phyloP scores from a whole-genome alignment of 2,113 vertebrate genomes.

The Podocnemis expansa region DNA sequence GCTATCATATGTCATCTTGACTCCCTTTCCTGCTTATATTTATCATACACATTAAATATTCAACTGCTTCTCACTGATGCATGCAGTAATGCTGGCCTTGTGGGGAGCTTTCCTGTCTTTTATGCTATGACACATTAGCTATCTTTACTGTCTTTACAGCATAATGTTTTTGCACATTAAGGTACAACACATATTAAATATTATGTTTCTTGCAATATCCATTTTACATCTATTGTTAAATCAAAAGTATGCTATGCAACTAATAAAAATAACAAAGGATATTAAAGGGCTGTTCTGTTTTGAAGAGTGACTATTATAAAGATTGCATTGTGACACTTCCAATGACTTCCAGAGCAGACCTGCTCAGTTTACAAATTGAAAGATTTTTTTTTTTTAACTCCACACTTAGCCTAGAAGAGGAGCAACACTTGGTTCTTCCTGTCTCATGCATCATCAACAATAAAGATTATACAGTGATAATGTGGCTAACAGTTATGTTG shows the following conservation, averaged over 20 bases:
- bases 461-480: background rate
- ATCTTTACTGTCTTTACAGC: constrained; percentile 44
- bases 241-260: background rate
- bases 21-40: constrained; percentile 49
- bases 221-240: constrained; percentile 44
- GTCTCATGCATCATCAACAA: background rate
- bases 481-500: background rate
- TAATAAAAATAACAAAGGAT: constrained; percentile 32
- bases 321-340: constrained; percentile 30
- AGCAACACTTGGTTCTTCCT: constrained; percentile 18
- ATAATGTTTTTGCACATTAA: constrained; percentile 4
- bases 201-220: constrained; percentile 13
- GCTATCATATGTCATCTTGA: constrained; percentile 52
- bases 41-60: constrained; percentile 60
- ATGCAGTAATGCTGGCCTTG: constrained; percentile 27
- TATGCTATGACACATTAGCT: constrained; percentile 19
- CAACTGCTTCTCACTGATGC: constrained; percentile 47
- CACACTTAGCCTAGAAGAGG: constrained; percentile 31
- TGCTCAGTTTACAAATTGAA: constrained; percentile 54
- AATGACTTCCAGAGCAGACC: constrained; percentile 41
- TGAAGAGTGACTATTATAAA: constrained; percentile 10
- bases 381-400: constrained; percentile 40
- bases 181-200: constrained; percentile 29
- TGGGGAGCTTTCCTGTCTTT: constrained; percentile 36
- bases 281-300: constrained; percentile 11